Evolutionary conservation across 2,888 invertebrate genomes (phyloP).

Genomic region (Caenorhabditis uteleia): DNA sequence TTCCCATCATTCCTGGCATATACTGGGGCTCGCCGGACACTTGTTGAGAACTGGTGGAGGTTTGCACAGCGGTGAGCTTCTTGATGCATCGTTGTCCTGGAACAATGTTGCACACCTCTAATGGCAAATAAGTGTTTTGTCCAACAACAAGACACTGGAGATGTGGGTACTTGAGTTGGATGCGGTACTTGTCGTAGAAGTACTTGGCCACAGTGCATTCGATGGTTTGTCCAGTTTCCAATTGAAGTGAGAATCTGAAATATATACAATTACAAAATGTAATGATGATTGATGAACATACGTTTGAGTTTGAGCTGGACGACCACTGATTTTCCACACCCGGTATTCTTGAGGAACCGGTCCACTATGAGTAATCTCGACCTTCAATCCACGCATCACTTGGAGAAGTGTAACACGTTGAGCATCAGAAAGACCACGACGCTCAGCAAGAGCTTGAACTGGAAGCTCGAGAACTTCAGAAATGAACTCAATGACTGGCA

Average conservation of each 20-base stretch:
- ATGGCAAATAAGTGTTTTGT: conserved; percentile 97
- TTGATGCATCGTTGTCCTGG: conserved; percentile 99
- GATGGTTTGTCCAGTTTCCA: conserved; percentile 94
- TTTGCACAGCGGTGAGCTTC: conserved; percentile 99
- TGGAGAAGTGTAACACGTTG: conserved; percentile 96
- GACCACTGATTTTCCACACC: conserved; percentile 97
- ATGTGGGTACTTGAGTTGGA: conserved; percentile 78
- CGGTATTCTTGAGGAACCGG: conserved; percentile 98
- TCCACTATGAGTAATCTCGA: conserved; percentile 99
- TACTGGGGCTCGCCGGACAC: conserved; percentile 45
- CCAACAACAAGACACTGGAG: conserved; percentile 98
- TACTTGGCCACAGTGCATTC: conserved; percentile 99
- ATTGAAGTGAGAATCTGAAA: conserved; percentile 89
- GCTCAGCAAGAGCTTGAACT: conserved; percentile 74
- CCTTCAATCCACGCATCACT: conserved; percentile 99
- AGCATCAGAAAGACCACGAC: conserved; percentile 68
- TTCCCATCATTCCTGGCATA: conserved; percentile 28
- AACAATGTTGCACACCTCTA: conserved; percentile 99
- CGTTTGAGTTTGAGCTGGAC: conserved; percentile 99
- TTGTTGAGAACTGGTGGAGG: too few species aligned
- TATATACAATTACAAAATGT: not conserved
- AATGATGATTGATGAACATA: too few species aligned
- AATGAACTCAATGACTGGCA: conserved; percentile 99
- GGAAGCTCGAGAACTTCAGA: conserved; percentile 81
- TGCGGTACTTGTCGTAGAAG: conserved; percentile 96